Percentiles rank a stretch among this genome's conserved stretches.
Conservation (phyloP, 1,140 invertebrate genomes). For the Ceratitis capitata region DNA sequence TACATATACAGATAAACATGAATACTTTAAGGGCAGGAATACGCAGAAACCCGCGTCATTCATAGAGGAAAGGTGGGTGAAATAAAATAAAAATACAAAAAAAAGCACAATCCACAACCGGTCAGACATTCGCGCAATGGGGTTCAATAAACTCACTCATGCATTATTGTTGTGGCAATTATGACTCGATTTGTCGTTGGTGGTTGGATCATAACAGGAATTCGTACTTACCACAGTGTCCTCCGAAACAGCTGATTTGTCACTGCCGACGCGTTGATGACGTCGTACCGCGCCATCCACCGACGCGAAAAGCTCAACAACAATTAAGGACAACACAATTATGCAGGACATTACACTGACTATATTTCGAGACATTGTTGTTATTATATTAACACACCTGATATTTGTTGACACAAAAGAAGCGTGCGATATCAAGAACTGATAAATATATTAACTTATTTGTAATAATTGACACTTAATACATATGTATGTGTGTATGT, state of each 20-base stretch:
- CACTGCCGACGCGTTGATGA: slow-evolving; percentile 14
- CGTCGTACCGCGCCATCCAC: background rate
- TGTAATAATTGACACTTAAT: background rate
- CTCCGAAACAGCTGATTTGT: slow-evolving; percentile 44
- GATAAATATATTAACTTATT: background rate
- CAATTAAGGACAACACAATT: background rate
- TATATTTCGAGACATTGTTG: background rate
- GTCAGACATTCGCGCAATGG: background rate
- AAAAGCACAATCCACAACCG: background rate
- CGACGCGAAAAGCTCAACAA: background rate
- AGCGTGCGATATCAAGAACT: background rate
- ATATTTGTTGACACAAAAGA: background rate
- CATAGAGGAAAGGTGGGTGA: background rate
- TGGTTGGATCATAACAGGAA: background rate
- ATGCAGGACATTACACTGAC: background rate
- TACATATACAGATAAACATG: background rate
- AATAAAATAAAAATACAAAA: background rate
- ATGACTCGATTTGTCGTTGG: background rate
- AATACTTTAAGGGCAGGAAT: background rate
- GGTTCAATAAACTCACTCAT: background rate
- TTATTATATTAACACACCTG: slow-evolving; percentile 8
- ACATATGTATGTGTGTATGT: background rate
- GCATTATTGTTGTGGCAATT: background rate
- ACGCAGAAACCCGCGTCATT: background rate
- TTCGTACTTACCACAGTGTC: slow-evolving; percentile 42